Conservation (phyloP, 30 jellyfish, hydroid and myxozoan species). For the Cassiopea andromeda region DNA sequence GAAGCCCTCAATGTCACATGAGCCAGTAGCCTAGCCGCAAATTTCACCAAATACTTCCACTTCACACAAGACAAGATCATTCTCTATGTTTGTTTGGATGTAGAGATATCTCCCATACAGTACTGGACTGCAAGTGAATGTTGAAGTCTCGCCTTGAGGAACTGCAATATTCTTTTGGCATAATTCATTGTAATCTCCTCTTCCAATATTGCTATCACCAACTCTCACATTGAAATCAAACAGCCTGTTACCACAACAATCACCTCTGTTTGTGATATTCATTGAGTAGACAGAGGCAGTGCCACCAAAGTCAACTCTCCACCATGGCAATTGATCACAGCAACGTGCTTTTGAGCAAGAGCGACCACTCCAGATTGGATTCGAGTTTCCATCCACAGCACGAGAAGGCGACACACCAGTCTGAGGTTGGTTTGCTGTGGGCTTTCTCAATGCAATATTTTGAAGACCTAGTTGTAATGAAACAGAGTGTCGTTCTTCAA, state of each 20-base stretch:
- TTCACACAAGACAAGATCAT: neutral
- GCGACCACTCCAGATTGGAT: neutral
- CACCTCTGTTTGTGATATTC: constrained; percentile 50
- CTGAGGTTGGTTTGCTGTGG: neutral
- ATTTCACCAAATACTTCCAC: constrained; percentile 21
- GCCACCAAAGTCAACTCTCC: constrained; percentile 56
- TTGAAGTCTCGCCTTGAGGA: constrained; percentile 10
- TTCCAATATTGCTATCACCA: constrained; percentile 12
- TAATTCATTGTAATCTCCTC: neutral
- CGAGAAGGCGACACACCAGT: neutral
- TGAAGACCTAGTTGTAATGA: neutral
- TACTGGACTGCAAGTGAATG: constrained; percentile 4
- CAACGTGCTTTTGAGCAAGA: constrained; percentile 47
- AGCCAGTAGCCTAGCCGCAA: neutral
- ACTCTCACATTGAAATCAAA: constrained; percentile 10
- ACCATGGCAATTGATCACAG: constrained; percentile 36
- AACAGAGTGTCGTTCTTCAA: neutral
- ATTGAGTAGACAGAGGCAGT: constrained; percentile 34
- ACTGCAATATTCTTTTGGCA: neutral
- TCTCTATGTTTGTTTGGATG: neutral
- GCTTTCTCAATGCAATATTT: constrained; percentile 43
- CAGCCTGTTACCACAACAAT: constrained; percentile 27
- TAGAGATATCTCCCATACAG: constrained; percentile 19
- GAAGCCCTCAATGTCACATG: too few relatives aligned
- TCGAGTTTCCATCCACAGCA: constrained; percentile 40